Base-by-base conservation (phyloP, 2,888 invertebrate species). In the Lottia gigantea region DNA sequence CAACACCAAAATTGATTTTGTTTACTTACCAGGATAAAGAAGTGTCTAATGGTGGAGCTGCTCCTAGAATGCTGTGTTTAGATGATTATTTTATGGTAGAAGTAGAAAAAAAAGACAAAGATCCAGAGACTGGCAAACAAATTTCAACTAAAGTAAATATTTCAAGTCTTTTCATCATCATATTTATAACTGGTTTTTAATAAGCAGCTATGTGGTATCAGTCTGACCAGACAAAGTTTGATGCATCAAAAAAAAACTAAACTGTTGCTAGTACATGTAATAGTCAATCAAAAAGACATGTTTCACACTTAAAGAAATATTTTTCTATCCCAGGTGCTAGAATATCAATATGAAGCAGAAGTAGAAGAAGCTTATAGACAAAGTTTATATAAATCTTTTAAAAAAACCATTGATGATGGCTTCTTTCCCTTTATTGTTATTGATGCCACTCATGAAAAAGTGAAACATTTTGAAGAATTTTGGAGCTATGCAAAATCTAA, bases 41-140 rank as follows among this genome's bases (percentile, higher is more conserved):
- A 86, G 92, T 95, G 0, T 94, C 95, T 87, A 92, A 94, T 89
- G 94, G 95, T 61, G 96, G 95, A 7, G 93, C 93, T 71, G 94
- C 95, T n/a, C 96, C 95, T 0, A 91, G 97, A 78, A 95, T 98
- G 84, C 91, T 98, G 85, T 96, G 95, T 74, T 92, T 98, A 74
- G 97, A 98, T 88, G 97, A 98, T 89, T 98, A 98, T 89, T 98
- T 97, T 79, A 94, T 97, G 92, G 92, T 94, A 72, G 90, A 90
- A 78, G 95, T 83, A 0, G 89, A 90, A 74, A 85, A 86, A 71
- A 80, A 80, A 26, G 86, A 85, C 63, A 91, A 89, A 66, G 94
- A 94, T 85, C 91, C 92, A 4, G 91, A 92, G 76, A 93, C 93
- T 74, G 94, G 94, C 16, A 94, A 94, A 88, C 92, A 91, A 85